Base-by-base conservation (phyloP, 37 sponge, comb jelly and placozoan species). In the Diacarnus erythraeanus region DNA sequence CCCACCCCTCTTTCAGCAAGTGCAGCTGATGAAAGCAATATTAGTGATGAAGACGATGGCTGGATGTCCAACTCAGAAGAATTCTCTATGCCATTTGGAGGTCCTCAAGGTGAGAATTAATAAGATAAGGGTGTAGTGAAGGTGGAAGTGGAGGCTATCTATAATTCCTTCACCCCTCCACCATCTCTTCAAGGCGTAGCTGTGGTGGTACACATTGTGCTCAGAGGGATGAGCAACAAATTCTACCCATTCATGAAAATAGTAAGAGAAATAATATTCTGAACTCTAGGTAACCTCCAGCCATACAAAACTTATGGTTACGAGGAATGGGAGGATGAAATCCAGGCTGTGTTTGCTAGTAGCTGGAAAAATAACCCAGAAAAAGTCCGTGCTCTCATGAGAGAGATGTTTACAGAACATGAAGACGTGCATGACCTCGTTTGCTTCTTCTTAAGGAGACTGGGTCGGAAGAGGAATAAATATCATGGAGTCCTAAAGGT, bases 261-360 rank as follows among this genome's bases (percentile, higher is more conserved):
- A n/a, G n/a, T n/a, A n/a, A n/a, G n/a, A n/a, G n/a, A n/a, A n/a
- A n/a, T n/a, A n/a, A n/a, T n/a, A n/a, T n/a, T n/a, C n/a, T n/a
- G n/a, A n/a, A 54, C 17, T 54, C 10, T 17, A 54, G 56, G 17
- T 10, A 54, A 54, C 56, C 17, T 54, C 17, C 56, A 71, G 3
- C 38, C 64, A 6, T 77, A 77, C 41, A 27, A 18, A 41, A 25
- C 22, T 26, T 66, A 29, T 8, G 78, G 63, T 9, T 61, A 78
- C 42, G 78, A 40, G n/a, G 78, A 60, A 5, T 78, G 78, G 81
- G 81, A 69, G 43, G 81, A 81, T 8, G 81, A 81, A 39, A 72
- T 40, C 29, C 59, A 81, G 71, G 72, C 64, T 10, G 30, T 72
- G 72, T 81, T 72, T 71, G 42, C 63, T 4, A 59, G 33, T 2